Conservation (phyloP, 2,888 invertebrate species). For the Cataglyphis altisquamis region DNA sequence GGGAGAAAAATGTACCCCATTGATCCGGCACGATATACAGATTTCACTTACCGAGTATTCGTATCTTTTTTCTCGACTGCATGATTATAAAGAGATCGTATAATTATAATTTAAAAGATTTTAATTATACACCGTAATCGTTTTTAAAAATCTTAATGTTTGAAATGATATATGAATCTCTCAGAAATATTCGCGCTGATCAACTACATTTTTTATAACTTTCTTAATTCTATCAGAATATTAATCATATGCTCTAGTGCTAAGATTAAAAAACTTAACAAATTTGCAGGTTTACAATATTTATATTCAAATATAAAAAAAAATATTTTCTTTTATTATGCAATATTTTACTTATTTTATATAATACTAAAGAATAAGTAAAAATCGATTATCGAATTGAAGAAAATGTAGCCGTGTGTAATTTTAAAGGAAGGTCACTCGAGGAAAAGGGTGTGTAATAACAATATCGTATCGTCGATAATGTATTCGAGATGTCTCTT, state of each 20-base stretch:
- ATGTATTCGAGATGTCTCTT: slow-evolving; percentile 60
- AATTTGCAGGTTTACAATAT: background rate
- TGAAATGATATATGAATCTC: background rate
- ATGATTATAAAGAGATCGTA: background rate
- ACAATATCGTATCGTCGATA: slow-evolving; percentile 68
- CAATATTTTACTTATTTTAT: background rate
- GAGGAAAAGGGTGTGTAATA: background rate
- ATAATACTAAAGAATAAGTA: background rate
- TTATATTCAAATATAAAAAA: background rate
- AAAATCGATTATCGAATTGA: background rate
- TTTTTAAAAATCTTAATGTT: background rate
- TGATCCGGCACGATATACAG: background rate
- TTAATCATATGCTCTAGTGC: background rate
- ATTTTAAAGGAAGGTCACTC: background rate
- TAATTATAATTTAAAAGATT: background rate
- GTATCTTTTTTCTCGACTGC: background rate
- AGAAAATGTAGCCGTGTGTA: background rate
- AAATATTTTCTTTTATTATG: background rate
- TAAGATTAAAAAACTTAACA: background rate
- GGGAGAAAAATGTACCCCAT: slow-evolving; percentile 20
- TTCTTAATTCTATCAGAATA: background rate
- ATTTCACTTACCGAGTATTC: slow-evolving; percentile 20
- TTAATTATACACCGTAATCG: background rate
- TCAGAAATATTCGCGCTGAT: background rate
- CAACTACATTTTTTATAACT: background rate